These are phyloP conservation scores for Paralichthys olivaceus DNA, from an alignment of 2,113 vertebrate species.

Conservation along the genomic window DNA sequence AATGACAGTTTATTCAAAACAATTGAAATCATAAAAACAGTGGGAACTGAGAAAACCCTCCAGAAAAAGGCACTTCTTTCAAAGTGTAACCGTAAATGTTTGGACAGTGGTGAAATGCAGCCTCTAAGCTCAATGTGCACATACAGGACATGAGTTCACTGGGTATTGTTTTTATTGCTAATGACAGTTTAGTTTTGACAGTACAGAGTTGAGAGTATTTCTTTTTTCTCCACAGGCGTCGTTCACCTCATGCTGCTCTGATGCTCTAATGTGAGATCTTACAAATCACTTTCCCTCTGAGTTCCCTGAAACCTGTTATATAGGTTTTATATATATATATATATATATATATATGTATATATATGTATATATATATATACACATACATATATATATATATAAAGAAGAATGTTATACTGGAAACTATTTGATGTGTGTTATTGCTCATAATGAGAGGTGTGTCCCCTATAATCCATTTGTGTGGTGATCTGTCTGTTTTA, in stretches of 20 bases:
- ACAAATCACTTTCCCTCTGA: constrained; percentile 48
- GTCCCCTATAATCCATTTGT: constrained; percentile 48
- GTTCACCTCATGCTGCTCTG: constrained; percentile 69
- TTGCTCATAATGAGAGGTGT: constrained; percentile 74
- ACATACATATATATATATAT: constrained; percentile 35
- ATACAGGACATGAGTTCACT: constrained; percentile 54
- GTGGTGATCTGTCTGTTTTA: constrained; percentile 48
- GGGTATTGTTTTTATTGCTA: constrained; percentile 73
- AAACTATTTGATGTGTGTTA: constrained; percentile 71
- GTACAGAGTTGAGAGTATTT: constrained; percentile 50
- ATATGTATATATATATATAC: background rate
- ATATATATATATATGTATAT: constrained; percentile 38
- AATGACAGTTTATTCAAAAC: constrained; percentile 80
- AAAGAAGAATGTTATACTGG: constrained; percentile 65
- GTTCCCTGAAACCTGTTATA: constrained; percentile 70
- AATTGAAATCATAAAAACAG: constrained; percentile 65
- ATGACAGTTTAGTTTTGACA: constrained; percentile 28
- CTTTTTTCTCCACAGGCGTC: constrained; percentile 34
- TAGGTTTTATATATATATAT: background rate
- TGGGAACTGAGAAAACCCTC: constrained; percentile 67
- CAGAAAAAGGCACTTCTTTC: constrained; percentile 79
- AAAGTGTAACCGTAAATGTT: constrained; percentile 74
- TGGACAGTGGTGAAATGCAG: constrained; percentile 67
- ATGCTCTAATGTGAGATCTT: constrained; percentile 55
- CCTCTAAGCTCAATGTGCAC: constrained; percentile 60